Conservation (phyloP, 2,888 invertebrate genomes). For the Netelia inedita region DNA sequence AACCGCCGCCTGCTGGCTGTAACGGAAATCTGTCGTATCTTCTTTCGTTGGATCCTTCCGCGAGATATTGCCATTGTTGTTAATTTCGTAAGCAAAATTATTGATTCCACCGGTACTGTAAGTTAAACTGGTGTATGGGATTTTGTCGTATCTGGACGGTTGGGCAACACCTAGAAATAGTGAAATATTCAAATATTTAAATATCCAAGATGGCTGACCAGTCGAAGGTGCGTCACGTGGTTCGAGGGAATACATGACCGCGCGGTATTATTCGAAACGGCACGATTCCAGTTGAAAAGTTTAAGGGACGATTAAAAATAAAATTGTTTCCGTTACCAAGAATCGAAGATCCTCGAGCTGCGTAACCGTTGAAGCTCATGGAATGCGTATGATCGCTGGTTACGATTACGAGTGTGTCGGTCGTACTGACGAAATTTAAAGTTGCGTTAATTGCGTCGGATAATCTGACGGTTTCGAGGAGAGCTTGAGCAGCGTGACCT, state of each 20-base stretch:
- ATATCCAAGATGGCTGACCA: constrained; percentile 11
- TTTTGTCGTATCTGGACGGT: constrained; percentile 87
- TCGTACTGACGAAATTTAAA: constrained; percentile 87
- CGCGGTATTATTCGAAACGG: too few relatives aligned
- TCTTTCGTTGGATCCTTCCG: constrained; percentile 88
- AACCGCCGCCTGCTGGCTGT: constrained; percentile 91
- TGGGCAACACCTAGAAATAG: constrained; percentile 87
- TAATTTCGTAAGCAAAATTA: constrained; percentile 87
- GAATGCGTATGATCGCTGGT: constrained; percentile 95
- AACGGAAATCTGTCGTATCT: constrained; percentile 89
- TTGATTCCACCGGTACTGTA: constrained; percentile 92
- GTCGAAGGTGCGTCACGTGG: not conserved
- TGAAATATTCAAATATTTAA: constrained; percentile 40
- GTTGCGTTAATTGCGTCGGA: constrained; percentile 92
- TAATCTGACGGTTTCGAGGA: constrained; percentile 92
- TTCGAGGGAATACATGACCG: not conserved
- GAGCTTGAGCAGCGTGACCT: constrained; percentile 91
- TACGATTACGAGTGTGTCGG: constrained; percentile 93
- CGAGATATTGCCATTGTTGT: constrained; percentile 82
- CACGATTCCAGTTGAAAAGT: too few relatives aligned
- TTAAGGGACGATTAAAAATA: not conserved
- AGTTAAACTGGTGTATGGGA: constrained; percentile 91
- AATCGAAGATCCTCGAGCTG: constrained; percentile 89
- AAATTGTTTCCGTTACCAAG: constrained; percentile 86
- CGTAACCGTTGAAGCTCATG: constrained; percentile 92